Evolutionary conservation across 2,113 vertebrate genomes (phyloP).

Genomic region (Thomomys bottae): DNA sequence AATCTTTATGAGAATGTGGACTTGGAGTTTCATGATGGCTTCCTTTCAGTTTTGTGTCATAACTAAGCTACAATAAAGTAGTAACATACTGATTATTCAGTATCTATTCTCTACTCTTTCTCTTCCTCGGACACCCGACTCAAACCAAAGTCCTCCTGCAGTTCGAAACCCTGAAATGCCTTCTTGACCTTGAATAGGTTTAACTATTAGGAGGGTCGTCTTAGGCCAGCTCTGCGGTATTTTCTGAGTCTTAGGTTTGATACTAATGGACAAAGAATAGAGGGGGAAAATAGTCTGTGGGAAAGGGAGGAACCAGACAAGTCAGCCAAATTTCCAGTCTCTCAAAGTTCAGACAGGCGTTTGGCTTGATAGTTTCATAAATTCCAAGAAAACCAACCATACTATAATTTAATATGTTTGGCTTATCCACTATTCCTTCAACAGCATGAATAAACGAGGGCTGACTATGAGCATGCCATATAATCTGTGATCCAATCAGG

Average conservation of each 20-base stretch:
- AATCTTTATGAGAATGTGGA: neutral
- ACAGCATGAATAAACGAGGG: slow-evolving; percentile 14
- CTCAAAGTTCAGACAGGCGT: slow-evolving; percentile 62
- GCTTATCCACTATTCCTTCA: slow-evolving; percentile 48
- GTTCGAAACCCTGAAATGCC: slow-evolving; percentile 32
- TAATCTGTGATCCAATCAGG: neutral
- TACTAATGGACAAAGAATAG: neutral
- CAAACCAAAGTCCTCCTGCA: slow-evolving; percentile 20
- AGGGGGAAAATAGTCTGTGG: slow-evolving; percentile 44
- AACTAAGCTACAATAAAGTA: neutral
- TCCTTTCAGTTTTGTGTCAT: neutral
- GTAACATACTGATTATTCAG: neutral
- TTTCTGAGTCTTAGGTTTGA: slow-evolving; percentile 25
- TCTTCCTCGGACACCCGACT: slow-evolving; percentile 39
- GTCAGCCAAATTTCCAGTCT: slow-evolving; percentile 70
- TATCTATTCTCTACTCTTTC: neutral
- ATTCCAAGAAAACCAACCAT: slow-evolving; percentile 70
- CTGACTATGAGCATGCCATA: neutral
- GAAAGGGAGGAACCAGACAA: slow-evolving; percentile 72
- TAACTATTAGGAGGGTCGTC: neutral
- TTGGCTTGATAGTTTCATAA: slow-evolving; percentile 74
- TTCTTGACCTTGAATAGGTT: neutral
- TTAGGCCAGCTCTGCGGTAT: neutral
- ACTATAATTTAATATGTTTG: slow-evolving; percentile 58
- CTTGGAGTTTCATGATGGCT: neutral